Evolutionary conservation across 2,113 vertebrate species (phyloP).

Genomic region (Speoplatyrhinus poulsoni): DNA sequence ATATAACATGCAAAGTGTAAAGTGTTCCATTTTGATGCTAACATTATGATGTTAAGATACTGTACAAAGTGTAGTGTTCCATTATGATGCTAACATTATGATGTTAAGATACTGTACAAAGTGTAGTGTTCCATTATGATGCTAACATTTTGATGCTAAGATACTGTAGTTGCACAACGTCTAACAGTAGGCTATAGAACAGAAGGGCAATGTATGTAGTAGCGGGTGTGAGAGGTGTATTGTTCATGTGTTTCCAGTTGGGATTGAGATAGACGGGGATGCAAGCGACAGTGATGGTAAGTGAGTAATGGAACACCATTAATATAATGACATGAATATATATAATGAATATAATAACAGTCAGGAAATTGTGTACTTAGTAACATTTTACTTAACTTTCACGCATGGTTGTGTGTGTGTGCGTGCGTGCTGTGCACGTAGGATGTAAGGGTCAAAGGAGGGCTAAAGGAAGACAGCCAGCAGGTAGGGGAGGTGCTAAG

Average conservation of each 20-base stretch:
- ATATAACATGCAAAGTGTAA: background rate
- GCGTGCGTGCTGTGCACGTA: constrained; percentile 28
- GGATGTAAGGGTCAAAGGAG: constrained; percentile 50
- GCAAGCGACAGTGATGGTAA: constrained; percentile 82
- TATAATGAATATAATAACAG: background rate
- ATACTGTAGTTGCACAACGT: background rate
- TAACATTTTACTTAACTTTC: background rate
- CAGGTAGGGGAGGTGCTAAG: constrained; percentile 51
- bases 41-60: background rate
- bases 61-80: background rate
- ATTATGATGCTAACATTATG: background rate
- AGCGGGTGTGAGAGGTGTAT: background rate
- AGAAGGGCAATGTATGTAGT: background rate
- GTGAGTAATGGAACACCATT: background rate
- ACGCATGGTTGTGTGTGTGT: constrained; percentile 7
- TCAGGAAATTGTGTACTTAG: background rate
- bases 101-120: background rate
- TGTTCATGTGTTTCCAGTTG: constrained; percentile 67
- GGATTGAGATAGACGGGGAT: constrained; percentile 83
- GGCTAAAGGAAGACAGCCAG: constrained; percentile 58
- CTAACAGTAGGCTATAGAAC: background rate
- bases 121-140: background rate
- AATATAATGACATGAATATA: too few relatives aligned
- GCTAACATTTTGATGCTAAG: background rate
- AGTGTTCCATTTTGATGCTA: background rate